Conservation (phyloP, 2,113 vertebrate genomes). For the Hepsetus odoe region DNA sequence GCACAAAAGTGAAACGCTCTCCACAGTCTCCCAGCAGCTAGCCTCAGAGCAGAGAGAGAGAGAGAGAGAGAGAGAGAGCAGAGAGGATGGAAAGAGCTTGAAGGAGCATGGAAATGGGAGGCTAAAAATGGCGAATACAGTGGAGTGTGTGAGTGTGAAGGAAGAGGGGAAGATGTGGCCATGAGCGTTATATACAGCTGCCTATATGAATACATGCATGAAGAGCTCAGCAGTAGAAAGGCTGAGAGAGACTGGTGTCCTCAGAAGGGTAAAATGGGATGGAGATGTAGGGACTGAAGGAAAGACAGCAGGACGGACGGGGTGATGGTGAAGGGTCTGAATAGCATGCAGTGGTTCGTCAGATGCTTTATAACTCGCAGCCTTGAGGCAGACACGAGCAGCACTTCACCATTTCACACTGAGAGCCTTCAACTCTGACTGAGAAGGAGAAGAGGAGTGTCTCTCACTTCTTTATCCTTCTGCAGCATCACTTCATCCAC, state of each 20-base stretch:
- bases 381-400: conserved; percentile 47
- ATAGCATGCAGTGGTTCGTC: conserved; percentile 47
- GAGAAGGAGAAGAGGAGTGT: conserved; percentile 29
- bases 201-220: not conserved
- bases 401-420: conserved; percentile 43
- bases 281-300: conserved; percentile 25
- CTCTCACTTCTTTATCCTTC: too few species aligned
- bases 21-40: conserved; percentile 45
- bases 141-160: not conserved
- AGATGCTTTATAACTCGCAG: conserved; percentile 47
- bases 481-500: too few species aligned
- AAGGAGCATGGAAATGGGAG: conserved; percentile 11
- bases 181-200: not conserved
- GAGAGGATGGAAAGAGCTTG: not conserved
- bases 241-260: conserved; percentile 2
- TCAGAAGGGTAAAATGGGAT: conserved; percentile 18
- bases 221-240: not conserved
- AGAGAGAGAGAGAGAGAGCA: conserved; percentile 1
- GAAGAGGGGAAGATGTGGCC: not conserved
- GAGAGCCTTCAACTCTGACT: conserved; percentile 28
- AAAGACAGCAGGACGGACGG: not conserved
- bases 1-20: conserved; percentile 42
- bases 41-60: conserved; percentile 29
- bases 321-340: conserved; percentile 18
- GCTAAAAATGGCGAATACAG: not conserved